Conservation (phyloP, 2,113 vertebrate genomes). For the Crocuta crocuta region DNA sequence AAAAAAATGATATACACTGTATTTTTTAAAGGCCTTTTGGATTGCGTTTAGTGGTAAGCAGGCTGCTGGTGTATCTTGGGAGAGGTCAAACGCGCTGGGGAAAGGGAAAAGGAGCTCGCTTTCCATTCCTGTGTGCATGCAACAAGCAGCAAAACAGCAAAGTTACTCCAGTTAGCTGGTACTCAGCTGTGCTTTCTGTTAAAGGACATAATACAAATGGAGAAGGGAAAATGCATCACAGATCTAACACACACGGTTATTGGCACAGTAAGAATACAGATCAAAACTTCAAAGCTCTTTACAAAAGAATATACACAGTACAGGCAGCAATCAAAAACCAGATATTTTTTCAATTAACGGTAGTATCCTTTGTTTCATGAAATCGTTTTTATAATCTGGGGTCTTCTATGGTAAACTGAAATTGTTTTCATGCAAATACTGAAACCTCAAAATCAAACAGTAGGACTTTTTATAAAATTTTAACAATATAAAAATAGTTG, state of each 20-base stretch:
- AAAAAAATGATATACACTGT: conserved; percentile 74
- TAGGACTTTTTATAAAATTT: conserved; percentile 45
- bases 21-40: conserved; percentile 85
- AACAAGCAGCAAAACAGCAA: conserved; percentile 96
- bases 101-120: conserved; percentile 90
- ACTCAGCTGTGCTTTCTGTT: conserved; percentile 93
- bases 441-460: conserved; percentile 52
- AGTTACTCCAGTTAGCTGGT: conserved; percentile 93
- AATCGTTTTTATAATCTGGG: conserved; percentile 11
- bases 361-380: conserved; percentile 29
- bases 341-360: neutral
- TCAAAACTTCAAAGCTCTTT: conserved; percentile 61
- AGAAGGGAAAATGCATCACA: conserved; percentile 89
- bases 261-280: conserved; percentile 83
- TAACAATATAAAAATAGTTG: conserved; percentile 31
- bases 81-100: conserved; percentile 92
- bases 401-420: conserved; percentile 34
- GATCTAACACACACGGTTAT: conserved; percentile 85
- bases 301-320: conserved; percentile 36
- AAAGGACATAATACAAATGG: conserved; percentile 91
- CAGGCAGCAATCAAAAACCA: conserved; percentile 9
- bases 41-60: conserved; percentile 91
- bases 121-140: conserved; percentile 97
- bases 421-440: conserved; percentile 53
- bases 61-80: conserved; percentile 92